phyloP scores from a whole-genome alignment of 2,888 invertebrate genomes.

The Boloria selene region DNA sequence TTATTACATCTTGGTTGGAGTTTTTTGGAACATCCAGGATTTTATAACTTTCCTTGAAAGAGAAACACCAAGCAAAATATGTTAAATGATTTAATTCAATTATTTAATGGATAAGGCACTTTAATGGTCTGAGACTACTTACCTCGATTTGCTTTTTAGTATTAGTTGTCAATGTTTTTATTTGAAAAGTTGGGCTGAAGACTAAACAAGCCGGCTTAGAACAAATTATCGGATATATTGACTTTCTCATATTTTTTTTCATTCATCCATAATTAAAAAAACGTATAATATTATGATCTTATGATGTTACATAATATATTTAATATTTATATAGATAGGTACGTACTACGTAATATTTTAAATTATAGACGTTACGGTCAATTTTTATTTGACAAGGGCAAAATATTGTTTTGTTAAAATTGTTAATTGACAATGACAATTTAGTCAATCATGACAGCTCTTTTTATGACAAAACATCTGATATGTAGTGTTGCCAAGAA shows the following conservation, averaged over 20 bases:
- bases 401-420: no score
- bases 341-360: not conserved
- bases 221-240: slow-evolving; percentile 20
- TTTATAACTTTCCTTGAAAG: slow-evolving; percentile 84
- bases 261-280: no score
- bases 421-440: no score
- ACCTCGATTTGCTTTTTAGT: slow-evolving; percentile 29
- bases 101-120: not conserved
- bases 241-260: slow-evolving; percentile 31
- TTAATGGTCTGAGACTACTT: not conserved
- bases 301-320: slow-evolving; percentile 9
- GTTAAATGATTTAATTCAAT: not conserved
- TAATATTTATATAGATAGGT: not conserved
- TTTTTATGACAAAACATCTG: no score
- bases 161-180: slow-evolving; percentile 32
- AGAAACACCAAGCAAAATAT: not conserved
- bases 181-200: slow-evolving; percentile 10
- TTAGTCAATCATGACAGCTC: no score
- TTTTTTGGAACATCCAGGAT: slow-evolving; percentile 85
- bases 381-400: not conserved
- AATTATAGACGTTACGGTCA: not conserved
- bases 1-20: slow-evolving; percentile 88
- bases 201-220: slow-evolving; percentile 18
- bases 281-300: not conserved
- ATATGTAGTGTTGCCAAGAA: no score